Conservation (phyloP, 1,140 invertebrate species). For the Cepaea nemoralis region DNA sequence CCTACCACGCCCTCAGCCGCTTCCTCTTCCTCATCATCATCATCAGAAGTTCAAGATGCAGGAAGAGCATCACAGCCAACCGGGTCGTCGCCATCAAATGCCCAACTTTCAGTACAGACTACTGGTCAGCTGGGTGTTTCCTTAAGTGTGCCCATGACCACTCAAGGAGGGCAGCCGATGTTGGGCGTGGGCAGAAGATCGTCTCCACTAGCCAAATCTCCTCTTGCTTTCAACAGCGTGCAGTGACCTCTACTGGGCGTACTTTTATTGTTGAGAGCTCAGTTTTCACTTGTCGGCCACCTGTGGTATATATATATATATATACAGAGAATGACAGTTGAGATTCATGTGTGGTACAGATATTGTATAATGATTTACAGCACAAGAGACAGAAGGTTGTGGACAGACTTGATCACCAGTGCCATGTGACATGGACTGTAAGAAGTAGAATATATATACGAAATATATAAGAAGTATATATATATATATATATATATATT, state of each 20-base stretch:
- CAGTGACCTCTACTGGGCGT: neutral
- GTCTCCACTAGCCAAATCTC: conserved; percentile 1
- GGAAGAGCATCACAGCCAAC: neutral
- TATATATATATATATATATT: too few relatives aligned
- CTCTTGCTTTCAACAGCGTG: conserved; percentile 21
- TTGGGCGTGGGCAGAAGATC: neutral
- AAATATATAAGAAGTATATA: too few relatives aligned
- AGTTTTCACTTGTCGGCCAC: too few relatives aligned
- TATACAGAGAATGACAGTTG: too few relatives aligned
- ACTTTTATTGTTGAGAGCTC: neutral
- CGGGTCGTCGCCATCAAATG: neutral
- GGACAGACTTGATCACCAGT: too few relatives aligned
- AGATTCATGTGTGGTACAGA: too few relatives aligned
- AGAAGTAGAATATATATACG: too few relatives aligned
- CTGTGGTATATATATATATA: too few relatives aligned
- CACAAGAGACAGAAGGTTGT: too few relatives aligned
- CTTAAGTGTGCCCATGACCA: conserved; percentile 8
- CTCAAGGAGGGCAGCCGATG: neutral
- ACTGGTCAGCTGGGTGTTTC: conserved; percentile 4
- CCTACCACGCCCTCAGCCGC: conserved; percentile 37
- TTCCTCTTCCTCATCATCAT: conserved; percentile 29
- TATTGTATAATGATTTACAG: too few relatives aligned
- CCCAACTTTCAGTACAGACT: neutral
- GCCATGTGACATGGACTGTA: too few relatives aligned
- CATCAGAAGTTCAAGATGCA: neutral